phyloP scores from a whole-genome alignment of 92 coral and sea anemone genomes.

The Porites rus region DNA sequence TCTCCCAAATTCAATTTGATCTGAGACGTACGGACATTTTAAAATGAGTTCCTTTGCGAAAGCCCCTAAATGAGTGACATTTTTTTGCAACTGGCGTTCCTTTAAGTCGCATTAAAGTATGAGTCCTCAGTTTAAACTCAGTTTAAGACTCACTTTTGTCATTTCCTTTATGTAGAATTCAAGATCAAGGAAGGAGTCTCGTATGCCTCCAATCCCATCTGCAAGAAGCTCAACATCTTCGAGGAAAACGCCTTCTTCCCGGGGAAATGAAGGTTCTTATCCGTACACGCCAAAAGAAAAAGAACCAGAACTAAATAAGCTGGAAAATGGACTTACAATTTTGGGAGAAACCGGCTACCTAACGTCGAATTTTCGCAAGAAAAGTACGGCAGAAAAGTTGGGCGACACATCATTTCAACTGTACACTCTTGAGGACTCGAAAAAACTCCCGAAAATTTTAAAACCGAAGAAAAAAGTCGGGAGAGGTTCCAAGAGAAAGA shows the following conservation, averaged over 20 bases:
- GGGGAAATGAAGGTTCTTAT: background rate
- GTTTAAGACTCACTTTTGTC: background rate
- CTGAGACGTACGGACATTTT: too few species aligned
- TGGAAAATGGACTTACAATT: constrained; percentile 9
- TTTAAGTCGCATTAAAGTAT: too few species aligned
- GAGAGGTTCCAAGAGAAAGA: constrained; percentile 45
- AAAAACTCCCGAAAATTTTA: constrained; percentile 57
- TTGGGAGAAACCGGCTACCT: constrained; percentile 40
- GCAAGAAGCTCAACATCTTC: constrained; percentile 36
- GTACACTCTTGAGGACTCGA: constrained; percentile 21
- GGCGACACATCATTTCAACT: constrained; percentile 37
- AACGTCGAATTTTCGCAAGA: constrained; percentile 18
- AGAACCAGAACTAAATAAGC: background rate
- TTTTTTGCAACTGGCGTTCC: too few species aligned
- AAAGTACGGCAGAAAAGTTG: constrained; percentile 38
- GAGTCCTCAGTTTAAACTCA: too few species aligned
- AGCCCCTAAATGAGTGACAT: too few species aligned
- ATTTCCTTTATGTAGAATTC: background rate
- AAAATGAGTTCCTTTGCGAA: too few species aligned
- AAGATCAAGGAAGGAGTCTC: constrained; percentile 3
- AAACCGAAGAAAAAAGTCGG: constrained; percentile 21
- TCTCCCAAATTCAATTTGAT: too few species aligned
- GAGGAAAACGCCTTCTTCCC: constrained; percentile 17
- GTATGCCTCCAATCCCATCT: constrained; percentile 46
- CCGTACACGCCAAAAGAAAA: background rate